A percentile compares a stretch with the other conserved stretches of the same genome.
These are phyloP conservation scores for Ceyx melanurus DNA, from an alignment of 2,113 vertebrate genomes.

Conservation along the genomic window DNA sequence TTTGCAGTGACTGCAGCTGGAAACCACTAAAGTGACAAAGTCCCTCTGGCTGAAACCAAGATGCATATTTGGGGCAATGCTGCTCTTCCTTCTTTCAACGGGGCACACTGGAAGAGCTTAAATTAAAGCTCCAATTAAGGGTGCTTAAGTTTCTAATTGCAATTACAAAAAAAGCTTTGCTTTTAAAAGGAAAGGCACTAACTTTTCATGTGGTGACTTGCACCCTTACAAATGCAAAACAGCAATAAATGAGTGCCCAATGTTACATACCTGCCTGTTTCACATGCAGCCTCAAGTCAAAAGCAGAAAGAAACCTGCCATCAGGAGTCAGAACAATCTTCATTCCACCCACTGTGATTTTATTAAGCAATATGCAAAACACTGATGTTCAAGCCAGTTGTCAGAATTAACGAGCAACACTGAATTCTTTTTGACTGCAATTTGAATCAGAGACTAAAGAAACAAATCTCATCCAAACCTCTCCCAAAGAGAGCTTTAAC, in stretches of 20 bases:
- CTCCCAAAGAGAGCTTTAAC: background rate
- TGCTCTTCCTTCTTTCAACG: background rate
- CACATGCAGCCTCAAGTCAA: background rate
- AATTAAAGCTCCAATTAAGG: background rate
- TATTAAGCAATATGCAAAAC: constrained; percentile 12
- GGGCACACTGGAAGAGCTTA: background rate
- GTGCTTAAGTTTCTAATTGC: background rate
- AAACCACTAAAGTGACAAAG: background rate
- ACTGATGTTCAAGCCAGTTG: background rate
- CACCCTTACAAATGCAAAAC: background rate
- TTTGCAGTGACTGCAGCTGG: background rate
- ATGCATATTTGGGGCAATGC: background rate
- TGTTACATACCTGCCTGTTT: background rate
- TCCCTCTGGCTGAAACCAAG: background rate
- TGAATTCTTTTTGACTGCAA: background rate
- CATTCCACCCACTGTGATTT: background rate
- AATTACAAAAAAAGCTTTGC: background rate
- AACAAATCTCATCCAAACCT: background rate
- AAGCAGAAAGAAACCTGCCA: background rate
- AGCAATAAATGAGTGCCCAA: background rate
- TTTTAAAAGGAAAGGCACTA: background rate
- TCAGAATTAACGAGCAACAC: background rate
- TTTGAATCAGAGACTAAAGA: background rate
- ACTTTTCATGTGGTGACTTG: background rate
- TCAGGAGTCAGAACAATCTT: background rate